phyloP scores from a whole-genome alignment of 2,797 vertebrate species.

The Pseudochaenichthys georgianus region DNA sequence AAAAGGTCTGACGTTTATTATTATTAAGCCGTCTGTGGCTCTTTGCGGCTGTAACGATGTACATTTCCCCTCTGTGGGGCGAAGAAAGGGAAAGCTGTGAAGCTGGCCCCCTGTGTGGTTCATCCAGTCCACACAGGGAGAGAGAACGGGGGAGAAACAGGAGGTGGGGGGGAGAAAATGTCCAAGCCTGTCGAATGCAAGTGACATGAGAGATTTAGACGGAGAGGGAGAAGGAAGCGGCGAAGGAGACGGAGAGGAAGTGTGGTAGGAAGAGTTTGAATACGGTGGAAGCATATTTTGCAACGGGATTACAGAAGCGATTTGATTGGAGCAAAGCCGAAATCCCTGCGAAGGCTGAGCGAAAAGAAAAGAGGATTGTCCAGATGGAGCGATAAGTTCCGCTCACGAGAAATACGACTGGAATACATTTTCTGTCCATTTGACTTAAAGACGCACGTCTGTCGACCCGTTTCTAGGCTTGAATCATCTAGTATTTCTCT shows the following conservation, averaged over 20 bases:
- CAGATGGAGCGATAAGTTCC: conserved; percentile 57
- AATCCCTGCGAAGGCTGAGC: conserved; percentile 53
- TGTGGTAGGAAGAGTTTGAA: conserved; percentile 15
- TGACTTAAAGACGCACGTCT: background rate
- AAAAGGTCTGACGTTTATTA: too few relatives aligned
- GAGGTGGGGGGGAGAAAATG: background rate
- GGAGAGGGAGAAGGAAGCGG: conserved; percentile 15
- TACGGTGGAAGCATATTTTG: conserved; percentile 54
- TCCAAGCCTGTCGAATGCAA: conserved; percentile 36
- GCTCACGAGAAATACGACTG: conserved; percentile 18
- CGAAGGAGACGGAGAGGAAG: conserved; percentile 15
- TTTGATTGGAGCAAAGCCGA: background rate
- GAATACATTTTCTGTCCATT: conserved; percentile 2
- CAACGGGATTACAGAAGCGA: conserved; percentile 60
- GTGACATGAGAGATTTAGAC: conserved; percentile 55
- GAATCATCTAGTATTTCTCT: background rate
- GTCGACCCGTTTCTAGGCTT: background rate
- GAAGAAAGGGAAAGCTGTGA: background rate
- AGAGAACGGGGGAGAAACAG: conserved; percentile 43
- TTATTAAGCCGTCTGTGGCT: too few relatives aligned
- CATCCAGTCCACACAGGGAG: conserved; percentile 33
- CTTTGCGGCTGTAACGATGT: too few relatives aligned
- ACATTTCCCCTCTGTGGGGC: too few relatives aligned
- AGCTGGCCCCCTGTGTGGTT: conserved; percentile 27
- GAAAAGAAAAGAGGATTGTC: conserved; percentile 74